A percentile compares a stretch with the other conserved stretches of the same genome.
These are phyloP conservation scores for Ceratothoa steindachneri DNA, from an alignment of 2,888 invertebrate species.

Conservation along the genomic window DNA sequence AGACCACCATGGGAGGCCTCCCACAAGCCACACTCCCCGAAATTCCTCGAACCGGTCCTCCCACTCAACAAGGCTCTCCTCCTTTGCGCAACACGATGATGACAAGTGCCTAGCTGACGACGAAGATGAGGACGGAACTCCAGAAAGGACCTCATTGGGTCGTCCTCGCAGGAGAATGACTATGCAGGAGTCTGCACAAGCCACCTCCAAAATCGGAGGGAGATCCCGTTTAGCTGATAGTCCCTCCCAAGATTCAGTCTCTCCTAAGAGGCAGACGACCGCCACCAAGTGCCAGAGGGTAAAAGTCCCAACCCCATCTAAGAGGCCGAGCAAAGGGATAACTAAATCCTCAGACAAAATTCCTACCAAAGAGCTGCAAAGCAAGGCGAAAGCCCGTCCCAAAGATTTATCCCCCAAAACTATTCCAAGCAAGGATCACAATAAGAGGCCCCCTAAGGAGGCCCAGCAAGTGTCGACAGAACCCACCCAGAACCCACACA, in stretches of 20 bases:
- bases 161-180: background rate
- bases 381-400: background rate
- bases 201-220: background rate
- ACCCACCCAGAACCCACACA: background rate
- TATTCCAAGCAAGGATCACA: background rate
- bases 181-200: too few relatives aligned
- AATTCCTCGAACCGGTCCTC: background rate
- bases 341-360: background rate
- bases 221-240: background rate
- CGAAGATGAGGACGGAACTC: conserved; percentile 12
- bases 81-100: conserved; percentile 2
- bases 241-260: background rate
- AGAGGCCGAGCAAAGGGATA: background rate
- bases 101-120: conserved; percentile 17
- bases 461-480: background rate
- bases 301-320: background rate
- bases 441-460: background rate
- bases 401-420: background rate
- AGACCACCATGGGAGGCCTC: background rate
- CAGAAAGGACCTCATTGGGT: background rate
- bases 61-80: background rate
- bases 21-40: background rate
- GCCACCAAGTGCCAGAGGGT: background rate
- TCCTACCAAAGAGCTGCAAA: background rate
- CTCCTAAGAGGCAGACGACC: background rate